Base-by-base conservation (phyloP, 2,888 invertebrate species). In the Sceliomorpha sp. region DNA sequence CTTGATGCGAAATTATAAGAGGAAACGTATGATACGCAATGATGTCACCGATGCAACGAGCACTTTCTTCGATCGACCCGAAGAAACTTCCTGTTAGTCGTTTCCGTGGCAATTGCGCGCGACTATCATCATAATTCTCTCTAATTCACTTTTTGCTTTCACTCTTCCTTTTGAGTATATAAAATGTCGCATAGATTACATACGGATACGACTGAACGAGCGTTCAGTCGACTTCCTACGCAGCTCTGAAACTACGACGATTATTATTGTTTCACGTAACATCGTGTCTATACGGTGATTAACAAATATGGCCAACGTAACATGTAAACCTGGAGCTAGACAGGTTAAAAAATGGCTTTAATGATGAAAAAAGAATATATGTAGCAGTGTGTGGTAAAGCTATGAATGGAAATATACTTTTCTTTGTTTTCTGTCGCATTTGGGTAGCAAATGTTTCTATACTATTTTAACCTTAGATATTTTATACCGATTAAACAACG, bases 1-100 rank as follows among this genome's bases (percentile, higher is more conserved):
- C 34, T 55, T 59, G 66, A 47, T 53, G 66, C 69, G 68, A 69
- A 69, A 66, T 72, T 56, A 64, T 67, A 71, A 64, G 70, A 66
- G 31, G 40, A 69, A 71, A 72, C 64, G 48, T 63, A 45, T 56
- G 34, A 47, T 31, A 7, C 50, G 50, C 59, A 51, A 2, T 42
- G 20, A 26, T 12, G 40, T 12, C 26, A 27, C 10, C 4, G 8
- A 10, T 10, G 12, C 36, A 17, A 8, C n/a, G 36, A 17, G 36
- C 7, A 15, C 10, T 34, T 34, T 34, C 14, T 34, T 34, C 9
- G 6, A 10, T 5, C 12, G 34, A n/a, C 4, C 12, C 10, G 12
- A 36, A 15, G 14, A 17, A 37, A 9, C 12, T 2, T 14, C 14
- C 10, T 13, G 12, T 37, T 37, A 2, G 8, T 34, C 13, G 34